phyloP scores from a whole-genome alignment of 2,888 invertebrate species.

The Protodeltote pygarga region DNA sequence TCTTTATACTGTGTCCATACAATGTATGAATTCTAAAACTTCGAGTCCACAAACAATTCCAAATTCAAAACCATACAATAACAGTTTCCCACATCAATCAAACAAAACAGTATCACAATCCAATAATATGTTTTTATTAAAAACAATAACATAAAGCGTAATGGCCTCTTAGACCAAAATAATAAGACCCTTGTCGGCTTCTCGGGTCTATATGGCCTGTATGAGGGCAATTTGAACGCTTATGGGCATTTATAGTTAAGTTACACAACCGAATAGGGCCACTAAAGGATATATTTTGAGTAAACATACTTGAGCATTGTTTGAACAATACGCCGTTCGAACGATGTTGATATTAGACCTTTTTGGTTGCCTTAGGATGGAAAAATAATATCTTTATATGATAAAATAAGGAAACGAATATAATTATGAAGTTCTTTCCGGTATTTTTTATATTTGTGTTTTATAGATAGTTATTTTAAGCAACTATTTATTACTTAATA shows the following conservation, averaged over 20 bases:
- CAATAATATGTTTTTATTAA: conserved; percentile 70
- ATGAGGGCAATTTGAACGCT: conserved; percentile 71
- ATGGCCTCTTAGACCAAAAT: conserved; percentile 53
- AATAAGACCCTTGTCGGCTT: conserved; percentile 67
- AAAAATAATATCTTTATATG: conserved; percentile 17
- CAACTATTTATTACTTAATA: no score
- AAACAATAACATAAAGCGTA: conserved; percentile 73
- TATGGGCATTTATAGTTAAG: conserved; percentile 69
- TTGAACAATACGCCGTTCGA: conserved; percentile 54
- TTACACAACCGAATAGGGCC: conserved; percentile 66
- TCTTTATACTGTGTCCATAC: no score
- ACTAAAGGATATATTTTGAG: conserved; percentile 79
- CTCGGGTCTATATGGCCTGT: conserved; percentile 53
- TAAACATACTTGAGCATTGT: conserved; percentile 80
- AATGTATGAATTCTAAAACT: neutral
- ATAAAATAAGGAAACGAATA: neutral
- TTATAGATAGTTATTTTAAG: no score
- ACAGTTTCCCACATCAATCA: conserved; percentile 80
- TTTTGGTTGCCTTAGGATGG: conserved; percentile 9
- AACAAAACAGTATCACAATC: conserved; percentile 59
- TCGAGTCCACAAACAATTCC: neutral
- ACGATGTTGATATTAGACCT: conserved; percentile 64
- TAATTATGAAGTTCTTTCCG: no score
- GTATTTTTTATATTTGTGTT: no score
- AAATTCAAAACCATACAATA: conserved; percentile 8